Conservation (phyloP, 2,113 vertebrate genomes). For the Oenanthe melanoleuca region DNA sequence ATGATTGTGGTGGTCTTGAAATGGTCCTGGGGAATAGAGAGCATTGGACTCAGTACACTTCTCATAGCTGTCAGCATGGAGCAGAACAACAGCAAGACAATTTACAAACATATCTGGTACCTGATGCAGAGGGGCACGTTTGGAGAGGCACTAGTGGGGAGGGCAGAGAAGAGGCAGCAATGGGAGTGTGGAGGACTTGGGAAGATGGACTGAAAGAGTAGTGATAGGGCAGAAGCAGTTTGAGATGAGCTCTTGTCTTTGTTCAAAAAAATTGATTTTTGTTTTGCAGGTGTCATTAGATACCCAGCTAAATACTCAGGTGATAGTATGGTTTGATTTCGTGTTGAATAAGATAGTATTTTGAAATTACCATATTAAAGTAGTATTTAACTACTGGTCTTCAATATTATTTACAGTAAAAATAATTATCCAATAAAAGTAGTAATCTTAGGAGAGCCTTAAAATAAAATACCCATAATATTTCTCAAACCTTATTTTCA, state of each 20-base stretch:
- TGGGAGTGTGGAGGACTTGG: background rate
- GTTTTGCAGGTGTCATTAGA: background rate
- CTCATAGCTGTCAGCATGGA: background rate
- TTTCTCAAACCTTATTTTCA: background rate
- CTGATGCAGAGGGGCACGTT: background rate
- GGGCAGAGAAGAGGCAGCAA: background rate
- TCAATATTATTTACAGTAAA: background rate
- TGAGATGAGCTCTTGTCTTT: background rate
- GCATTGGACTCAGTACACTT: background rate
- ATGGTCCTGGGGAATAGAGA: background rate
- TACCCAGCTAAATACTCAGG: background rate
- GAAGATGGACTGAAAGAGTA: background rate
- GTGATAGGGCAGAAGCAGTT: background rate
- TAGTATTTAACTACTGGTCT: background rate
- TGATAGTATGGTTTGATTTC: background rate
- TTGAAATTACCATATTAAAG: background rate
- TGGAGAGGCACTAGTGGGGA: background rate
- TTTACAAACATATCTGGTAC: background rate
- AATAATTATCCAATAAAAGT: background rate
- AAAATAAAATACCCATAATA: background rate
- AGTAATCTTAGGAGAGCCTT: background rate
- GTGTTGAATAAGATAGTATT: background rate
- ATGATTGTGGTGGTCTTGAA: rapidly evolving
- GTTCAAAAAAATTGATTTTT: background rate
- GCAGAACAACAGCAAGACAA: background rate